Evolutionary conservation across 1,140 invertebrate genomes (phyloP).

Genomic region (Bemisia tabaci): DNA sequence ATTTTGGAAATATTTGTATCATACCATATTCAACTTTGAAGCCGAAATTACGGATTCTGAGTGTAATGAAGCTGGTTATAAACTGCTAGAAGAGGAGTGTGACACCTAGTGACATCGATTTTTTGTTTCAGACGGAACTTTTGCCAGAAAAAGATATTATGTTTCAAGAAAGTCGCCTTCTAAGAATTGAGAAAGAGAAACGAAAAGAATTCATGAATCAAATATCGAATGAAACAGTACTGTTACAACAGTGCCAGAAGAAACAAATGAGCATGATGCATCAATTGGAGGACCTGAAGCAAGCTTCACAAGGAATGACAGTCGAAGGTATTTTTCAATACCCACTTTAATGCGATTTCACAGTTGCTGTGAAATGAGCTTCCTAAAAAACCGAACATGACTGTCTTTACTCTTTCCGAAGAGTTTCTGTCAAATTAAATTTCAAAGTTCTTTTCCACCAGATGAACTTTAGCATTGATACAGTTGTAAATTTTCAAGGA

Average conservation of each 20-base stretch:
- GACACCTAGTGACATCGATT: no score
- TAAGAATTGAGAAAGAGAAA: conserved; percentile 56
- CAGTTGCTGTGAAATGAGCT: background rate
- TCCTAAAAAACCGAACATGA: background rate
- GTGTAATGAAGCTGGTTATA: no score
- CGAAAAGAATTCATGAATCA: conserved; percentile 50
- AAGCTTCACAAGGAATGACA: conserved; percentile 38
- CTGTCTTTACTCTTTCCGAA: background rate
- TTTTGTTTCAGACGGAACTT: background rate
- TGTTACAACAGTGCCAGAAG: conserved; percentile 38
- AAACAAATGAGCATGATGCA: conserved; percentile 37
- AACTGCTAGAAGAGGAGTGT: no score
- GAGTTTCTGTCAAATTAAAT: background rate
- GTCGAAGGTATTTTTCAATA: conserved; percentile 33
- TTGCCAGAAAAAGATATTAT: conserved; percentile 37
- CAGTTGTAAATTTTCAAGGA: no score
- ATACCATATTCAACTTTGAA: no score
- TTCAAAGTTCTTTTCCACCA: no score
- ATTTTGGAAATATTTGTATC: no score
- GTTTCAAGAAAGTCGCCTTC: conserved; percentile 48
- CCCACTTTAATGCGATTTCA: background rate
- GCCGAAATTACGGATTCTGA: no score
- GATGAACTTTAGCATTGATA: no score
- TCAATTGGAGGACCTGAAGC: conserved; percentile 40
- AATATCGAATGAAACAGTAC: conserved; percentile 40